Evolutionary conservation across 2,888 invertebrate species (phyloP), one percentile per base, ranked within the genome.

Genomic region (Coelopa pilipes): DNA sequence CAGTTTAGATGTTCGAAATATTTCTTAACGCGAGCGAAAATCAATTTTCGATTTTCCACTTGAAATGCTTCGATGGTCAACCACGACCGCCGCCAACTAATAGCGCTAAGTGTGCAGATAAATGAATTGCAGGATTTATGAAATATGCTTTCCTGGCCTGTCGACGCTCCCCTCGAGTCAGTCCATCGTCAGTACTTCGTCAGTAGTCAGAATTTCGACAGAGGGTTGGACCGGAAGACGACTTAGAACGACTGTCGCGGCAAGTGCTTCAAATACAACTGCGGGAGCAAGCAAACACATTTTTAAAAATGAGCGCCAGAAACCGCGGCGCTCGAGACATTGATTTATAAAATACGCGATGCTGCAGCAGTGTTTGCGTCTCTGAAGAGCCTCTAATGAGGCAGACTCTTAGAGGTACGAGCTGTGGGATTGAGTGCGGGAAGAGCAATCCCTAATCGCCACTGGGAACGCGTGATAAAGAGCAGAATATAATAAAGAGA

Each of bases 251-350:
- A 65, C 63, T 65, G 65, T 17, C 71, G 71, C 53, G 19, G 17
- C 21, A 65, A 71, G 19, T 63, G 34, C 65, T 71, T 65, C 46
- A 46, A 71, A 15, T 45, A 63, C 63, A 71, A 71, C 71, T 71
- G 71, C 15, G 21, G 34, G 11, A 21, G 66, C 50, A 57, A 63
- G 11, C 47, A n/a, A 15, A n/a, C 53, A 62, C 50, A 70, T 45
- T 50, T 62, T 49, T 70, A 55, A 63, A 63, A 68, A 19, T 68
- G 53, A 46, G 55, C 57, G 46, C n/a, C 15, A 60, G 50, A 62
- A 34, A n/a, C 21, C 50, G 34, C 7, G 62, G 12, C 49, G 24
- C 21, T 34, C 24, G 49, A 62, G n/a, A 50, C 24, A 62, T 49
- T 53, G 34, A 45, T 70, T 62, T 63, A 34, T 49, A 17, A 57